Evolutionary conservation across 2,888 invertebrate genomes (phyloP).

Genomic region (Argyresthia albistria): DNA sequence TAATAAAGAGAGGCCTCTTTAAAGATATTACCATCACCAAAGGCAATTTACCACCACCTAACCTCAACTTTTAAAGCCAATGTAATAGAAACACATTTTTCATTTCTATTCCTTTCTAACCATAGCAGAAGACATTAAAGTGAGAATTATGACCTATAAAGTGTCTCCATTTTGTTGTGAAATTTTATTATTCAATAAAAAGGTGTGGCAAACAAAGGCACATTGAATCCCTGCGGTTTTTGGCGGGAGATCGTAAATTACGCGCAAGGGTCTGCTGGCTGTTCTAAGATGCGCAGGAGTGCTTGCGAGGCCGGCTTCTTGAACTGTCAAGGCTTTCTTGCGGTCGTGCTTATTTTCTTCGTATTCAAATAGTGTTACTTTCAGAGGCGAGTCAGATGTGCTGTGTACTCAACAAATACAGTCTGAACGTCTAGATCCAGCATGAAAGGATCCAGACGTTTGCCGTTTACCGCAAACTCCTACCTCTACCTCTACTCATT

Average conservation of each 20-base stretch:
- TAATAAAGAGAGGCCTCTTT: no score
- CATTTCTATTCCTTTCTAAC: slow-evolving; percentile 3
- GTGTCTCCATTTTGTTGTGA: slow-evolving; percentile 57
- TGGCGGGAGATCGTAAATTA: slow-evolving; percentile 54
- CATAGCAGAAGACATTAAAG: slow-evolving; percentile 43
- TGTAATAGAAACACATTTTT: background rate
- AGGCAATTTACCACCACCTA: no score
- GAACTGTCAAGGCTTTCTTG: slow-evolving; percentile 62
- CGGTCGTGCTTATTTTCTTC: slow-evolving; percentile 31
- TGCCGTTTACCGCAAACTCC: no score
- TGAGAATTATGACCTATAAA: slow-evolving; percentile 64
- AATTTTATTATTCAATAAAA: slow-evolving; percentile 68
- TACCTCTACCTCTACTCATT: no score
- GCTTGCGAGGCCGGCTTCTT: slow-evolving; percentile 44
- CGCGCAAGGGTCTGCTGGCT: slow-evolving; percentile 50
- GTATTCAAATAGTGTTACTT: background rate
- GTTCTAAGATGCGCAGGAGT: slow-evolving; percentile 18
- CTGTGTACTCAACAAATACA: no score
- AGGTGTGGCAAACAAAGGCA: slow-evolving; percentile 57
- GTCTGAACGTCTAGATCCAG: no score
- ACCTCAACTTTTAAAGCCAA: no score
- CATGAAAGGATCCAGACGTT: no score
- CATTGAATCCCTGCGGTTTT: slow-evolving; percentile 66
- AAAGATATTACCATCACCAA: no score
- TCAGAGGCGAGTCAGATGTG: background rate